Conservation (phyloP, 2,797 vertebrate species). For the Melanotaenia trifasciata region DNA sequence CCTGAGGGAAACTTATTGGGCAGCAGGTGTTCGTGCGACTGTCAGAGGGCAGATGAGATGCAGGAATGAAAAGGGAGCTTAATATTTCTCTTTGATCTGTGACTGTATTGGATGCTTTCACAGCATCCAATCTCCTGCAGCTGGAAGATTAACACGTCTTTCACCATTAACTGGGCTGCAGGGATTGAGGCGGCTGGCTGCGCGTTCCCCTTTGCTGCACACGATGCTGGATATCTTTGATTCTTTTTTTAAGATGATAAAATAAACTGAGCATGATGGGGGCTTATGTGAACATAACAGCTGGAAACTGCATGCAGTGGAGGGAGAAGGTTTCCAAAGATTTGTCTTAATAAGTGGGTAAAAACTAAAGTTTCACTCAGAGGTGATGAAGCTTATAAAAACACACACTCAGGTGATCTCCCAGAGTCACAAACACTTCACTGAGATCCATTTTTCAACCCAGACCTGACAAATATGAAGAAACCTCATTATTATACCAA, state of each 20-base stretch:
- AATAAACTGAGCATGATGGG: too few relatives aligned
- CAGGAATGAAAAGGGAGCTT: slow-evolving; percentile 39
- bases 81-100: slow-evolving; percentile 53
- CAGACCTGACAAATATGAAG: slow-evolving; percentile 43
- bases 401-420: neutral
- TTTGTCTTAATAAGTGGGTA: slow-evolving; percentile 34
- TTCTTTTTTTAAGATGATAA: too few relatives aligned
- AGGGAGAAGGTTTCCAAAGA: slow-evolving; percentile 25
- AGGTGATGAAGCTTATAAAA: slow-evolving; percentile 16
- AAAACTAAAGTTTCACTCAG: slow-evolving; percentile 46
- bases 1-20: slow-evolving; percentile 48
- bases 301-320: too few relatives aligned
- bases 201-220: too few relatives aligned
- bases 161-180: slow-evolving; percentile 25
- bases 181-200: slow-evolving; percentile 17
- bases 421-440: slow-evolving; percentile 33
- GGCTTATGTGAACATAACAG: too few relatives aligned
- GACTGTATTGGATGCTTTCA: slow-evolving; percentile 28
- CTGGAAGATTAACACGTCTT: slow-evolving; percentile 51
- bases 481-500: slow-evolving; percentile 49
- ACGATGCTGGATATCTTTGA: too few relatives aligned
- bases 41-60: slow-evolving; percentile 52
- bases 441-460: slow-evolving; percentile 33
- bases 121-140: slow-evolving; percentile 7
- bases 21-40: slow-evolving; percentile 46